Base-by-base conservation (phyloP, 1,140 invertebrate species). In the Manduca sexta region DNA sequence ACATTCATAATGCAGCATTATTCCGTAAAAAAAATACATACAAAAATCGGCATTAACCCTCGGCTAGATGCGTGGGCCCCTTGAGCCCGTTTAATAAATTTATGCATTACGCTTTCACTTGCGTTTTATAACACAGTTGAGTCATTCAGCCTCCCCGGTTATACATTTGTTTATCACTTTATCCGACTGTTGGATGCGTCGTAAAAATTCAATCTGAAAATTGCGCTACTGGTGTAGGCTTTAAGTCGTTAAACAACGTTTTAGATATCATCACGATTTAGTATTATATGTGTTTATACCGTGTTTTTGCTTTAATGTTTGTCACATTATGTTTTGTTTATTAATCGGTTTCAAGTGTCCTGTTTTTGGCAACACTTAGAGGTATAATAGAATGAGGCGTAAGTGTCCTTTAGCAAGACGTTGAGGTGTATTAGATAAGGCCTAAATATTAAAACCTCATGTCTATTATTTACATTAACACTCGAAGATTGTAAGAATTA, bases 81-180 rank as follows among this genome's bases (percentile, higher is more conserved):
- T 51, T 51, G 14, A 11, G 29, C 11, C 41, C 46, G 49, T 54
- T 54, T 49, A 54, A 49, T 54, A 54, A 45, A 54, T 60, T 42
- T 52, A 51, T 45, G 18, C 39, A 58, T 55, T 50, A 57, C 40
- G 43, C 49, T 49, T 56, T 55, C 56, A 52, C 44, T 56, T 57
- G 48, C 53, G 50, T 58, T 62, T 43, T 54, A 45, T 47, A 37
- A 45, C 37, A 45, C 51, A 45, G 40, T 66, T 59, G 44, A 51
- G 46, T 50, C 93, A 5, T 96, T 94, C 87, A 94, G 94, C 81
- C 94, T 94, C 1, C 92, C 88, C 12, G 68, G 89, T 74, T 67
- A 74, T 66, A 66, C 65, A 69, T 72, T 74, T 75, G 67, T 72
- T 70, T 73, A 73, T 67, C 63, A 64, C 63, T 71, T 71, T 68